phyloP scores from a whole-genome alignment of 1,140 invertebrate species.

The Mercenaria mercenaria region DNA sequence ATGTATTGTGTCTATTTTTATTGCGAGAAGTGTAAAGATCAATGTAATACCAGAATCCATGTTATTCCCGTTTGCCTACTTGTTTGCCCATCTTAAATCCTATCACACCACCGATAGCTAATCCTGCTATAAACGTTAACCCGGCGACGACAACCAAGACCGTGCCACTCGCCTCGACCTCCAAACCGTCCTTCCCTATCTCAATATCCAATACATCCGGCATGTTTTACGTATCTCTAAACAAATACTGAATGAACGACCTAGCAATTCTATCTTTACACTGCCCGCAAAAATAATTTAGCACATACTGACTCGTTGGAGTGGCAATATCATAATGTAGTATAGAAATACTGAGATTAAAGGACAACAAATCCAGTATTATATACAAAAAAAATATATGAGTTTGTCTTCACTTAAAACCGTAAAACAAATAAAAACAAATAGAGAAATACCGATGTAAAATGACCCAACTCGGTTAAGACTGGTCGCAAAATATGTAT shows the following conservation, averaged over 20 bases:
- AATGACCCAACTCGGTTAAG: conserved; percentile 2
- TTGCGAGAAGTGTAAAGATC: neutral
- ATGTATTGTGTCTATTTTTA: neutral
- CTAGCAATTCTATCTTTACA: neutral
- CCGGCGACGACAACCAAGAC: conserved; percentile 35
- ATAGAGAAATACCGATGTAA: too few relatives aligned
- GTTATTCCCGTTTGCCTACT: conserved; percentile 48
- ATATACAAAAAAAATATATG: too few relatives aligned
- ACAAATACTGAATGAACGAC: too few relatives aligned
- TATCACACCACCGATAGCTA: conserved; percentile 46
- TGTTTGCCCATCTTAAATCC: conserved; percentile 46
- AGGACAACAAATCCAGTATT: too few relatives aligned
- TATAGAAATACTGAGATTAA: too few relatives aligned
- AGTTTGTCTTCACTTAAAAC: too few relatives aligned
- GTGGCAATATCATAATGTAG: too few relatives aligned
- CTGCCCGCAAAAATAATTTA: too few relatives aligned
- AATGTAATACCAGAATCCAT: neutral
- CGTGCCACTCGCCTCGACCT: conserved; percentile 62
- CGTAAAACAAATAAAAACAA: too few relatives aligned
- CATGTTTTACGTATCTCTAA: conserved; percentile 22
- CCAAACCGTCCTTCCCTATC: conserved; percentile 61
- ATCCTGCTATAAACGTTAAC: conserved; percentile 45
- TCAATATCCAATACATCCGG: conserved; percentile 63
- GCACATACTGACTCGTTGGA: too few relatives aligned
- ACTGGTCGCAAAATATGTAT: neutral